Conservation (phyloP, 1,140 invertebrate genomes). For the Ooceraea biroi region DNA sequence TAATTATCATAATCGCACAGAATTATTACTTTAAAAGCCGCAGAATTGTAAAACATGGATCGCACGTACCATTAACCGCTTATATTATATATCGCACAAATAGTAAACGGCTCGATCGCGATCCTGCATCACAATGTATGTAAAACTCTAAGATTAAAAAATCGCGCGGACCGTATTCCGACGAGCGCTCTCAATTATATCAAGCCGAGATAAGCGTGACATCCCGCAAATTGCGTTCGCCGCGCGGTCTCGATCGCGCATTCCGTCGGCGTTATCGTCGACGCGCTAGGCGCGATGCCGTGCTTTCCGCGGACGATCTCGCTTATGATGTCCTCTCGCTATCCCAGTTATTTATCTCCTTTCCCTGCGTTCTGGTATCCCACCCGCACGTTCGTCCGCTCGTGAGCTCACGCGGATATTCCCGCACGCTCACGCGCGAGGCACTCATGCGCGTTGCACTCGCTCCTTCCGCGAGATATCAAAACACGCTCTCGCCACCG, state of each 20-base stretch:
- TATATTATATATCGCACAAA: not conserved
- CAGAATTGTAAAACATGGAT: conserved; percentile 19
- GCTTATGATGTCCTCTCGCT: conserved; percentile 37
- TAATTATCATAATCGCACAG: conserved; percentile 35
- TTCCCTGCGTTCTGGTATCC: not conserved
- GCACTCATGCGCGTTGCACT: conserved; percentile 37
- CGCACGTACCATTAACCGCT: conserved; percentile 8
- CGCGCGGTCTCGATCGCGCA: conserved; percentile 13
- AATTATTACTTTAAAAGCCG: conserved; percentile 43
- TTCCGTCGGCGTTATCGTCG: conserved; percentile 42
- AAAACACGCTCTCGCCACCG: conserved; percentile 54
- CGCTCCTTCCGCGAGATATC: conserved; percentile 66
- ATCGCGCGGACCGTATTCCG: not conserved
- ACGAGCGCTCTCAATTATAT: conserved; percentile 16
- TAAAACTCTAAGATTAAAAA: not conserved
- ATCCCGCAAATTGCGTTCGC: conserved; percentile 43
- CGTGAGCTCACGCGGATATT: not conserved
- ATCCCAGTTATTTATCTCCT: conserved; percentile 51
- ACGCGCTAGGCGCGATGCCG: not conserved
- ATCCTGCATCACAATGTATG: not conserved
- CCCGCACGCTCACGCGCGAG: conserved; percentile 57
- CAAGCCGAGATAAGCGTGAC: conserved; percentile 28
- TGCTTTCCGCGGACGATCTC: conserved; percentile 36
- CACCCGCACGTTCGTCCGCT: not conserved
- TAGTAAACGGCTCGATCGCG: conserved; percentile 4